These are phyloP conservation scores for Apistogramma diplotaenia DNA, from an alignment of 2,113 vertebrate species.

Conservation along the genomic window DNA sequence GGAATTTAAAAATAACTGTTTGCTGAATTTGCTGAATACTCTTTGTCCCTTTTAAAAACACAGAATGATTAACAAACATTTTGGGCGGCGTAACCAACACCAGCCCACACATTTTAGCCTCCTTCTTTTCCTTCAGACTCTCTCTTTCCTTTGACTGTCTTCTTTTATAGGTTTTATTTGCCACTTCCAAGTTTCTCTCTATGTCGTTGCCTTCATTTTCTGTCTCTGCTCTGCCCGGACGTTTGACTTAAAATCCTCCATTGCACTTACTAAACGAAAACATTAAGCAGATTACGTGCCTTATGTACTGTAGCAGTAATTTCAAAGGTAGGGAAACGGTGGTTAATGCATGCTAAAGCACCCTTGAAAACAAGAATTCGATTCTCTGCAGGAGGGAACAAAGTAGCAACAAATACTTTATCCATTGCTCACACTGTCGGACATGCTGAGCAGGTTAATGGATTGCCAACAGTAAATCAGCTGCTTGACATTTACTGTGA, in stretches of 20 bases:
- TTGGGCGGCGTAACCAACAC: background rate
- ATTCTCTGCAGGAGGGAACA: background rate
- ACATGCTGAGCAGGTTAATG: conserved; percentile 24
- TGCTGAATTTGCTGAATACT: too few species aligned
- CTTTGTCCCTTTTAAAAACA: background rate
- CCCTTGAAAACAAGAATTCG: background rate
- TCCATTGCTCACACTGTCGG: background rate
- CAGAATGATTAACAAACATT: background rate
- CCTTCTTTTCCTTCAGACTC: conserved; percentile 2
- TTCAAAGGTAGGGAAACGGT: background rate
- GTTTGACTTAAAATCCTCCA: background rate
- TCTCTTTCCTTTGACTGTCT: background rate
- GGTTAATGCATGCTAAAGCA: background rate
- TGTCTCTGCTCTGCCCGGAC: background rate
- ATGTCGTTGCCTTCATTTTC: background rate
- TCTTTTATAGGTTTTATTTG: background rate
- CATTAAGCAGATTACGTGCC: background rate
- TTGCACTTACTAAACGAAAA: background rate
- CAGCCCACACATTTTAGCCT: background rate
- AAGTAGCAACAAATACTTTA: background rate
- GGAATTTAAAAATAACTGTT: background rate
- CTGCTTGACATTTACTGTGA: conserved; percentile 13
- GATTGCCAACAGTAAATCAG: conserved; percentile 24
- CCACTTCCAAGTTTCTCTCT: background rate
- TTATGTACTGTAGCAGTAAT: background rate